phyloP scores from a whole-genome alignment of 1,140 invertebrate genomes.

The Drosophila sucinea region DNA sequence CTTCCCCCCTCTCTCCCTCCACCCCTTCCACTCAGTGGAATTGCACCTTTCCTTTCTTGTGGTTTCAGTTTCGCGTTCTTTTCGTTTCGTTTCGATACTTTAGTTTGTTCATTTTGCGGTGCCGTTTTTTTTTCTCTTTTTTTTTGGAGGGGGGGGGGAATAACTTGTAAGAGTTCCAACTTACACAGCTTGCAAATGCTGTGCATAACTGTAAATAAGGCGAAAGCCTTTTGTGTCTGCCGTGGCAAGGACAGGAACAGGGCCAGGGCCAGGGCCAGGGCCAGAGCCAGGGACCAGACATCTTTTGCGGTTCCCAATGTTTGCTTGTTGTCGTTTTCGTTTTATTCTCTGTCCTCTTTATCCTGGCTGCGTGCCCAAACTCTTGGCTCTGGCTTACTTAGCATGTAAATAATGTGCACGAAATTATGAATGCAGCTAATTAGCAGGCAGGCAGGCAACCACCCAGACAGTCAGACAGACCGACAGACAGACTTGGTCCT shows the following conservation, averaged over 20 bases:
- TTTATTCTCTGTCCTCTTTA: constrained; percentile 21
- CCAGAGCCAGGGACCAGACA: constrained; percentile 38
- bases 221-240: constrained; percentile 40
- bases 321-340: constrained; percentile 15
- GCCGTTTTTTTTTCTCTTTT: background rate
- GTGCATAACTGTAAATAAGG: constrained; percentile 74
- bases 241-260: background rate
- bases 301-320: constrained; percentile 55
- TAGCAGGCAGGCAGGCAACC: constrained; percentile 41
- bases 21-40: background rate
- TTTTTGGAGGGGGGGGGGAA: constrained; percentile 21
- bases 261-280: constrained; percentile 16
- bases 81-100: constrained; percentile 14
- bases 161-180: constrained; percentile 73
- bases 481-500: constrained; percentile 8
- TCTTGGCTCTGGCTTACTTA: constrained; percentile 53
- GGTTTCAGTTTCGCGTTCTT: constrained; percentile 33
- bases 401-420: constrained; percentile 79
- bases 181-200: constrained; percentile 61
- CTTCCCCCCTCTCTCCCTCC: constrained; percentile 5
- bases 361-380: constrained; percentile 29
- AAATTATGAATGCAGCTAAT: constrained; percentile 82
- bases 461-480: constrained; percentile 5
- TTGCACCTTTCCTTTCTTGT: constrained; percentile 8
- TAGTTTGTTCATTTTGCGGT: constrained; percentile 11